Percentiles rank a stretch among this genome's conserved stretches.
Conservation (phyloP, 2,797 vertebrate species). For the Pseudochirops cupreus region DNA sequence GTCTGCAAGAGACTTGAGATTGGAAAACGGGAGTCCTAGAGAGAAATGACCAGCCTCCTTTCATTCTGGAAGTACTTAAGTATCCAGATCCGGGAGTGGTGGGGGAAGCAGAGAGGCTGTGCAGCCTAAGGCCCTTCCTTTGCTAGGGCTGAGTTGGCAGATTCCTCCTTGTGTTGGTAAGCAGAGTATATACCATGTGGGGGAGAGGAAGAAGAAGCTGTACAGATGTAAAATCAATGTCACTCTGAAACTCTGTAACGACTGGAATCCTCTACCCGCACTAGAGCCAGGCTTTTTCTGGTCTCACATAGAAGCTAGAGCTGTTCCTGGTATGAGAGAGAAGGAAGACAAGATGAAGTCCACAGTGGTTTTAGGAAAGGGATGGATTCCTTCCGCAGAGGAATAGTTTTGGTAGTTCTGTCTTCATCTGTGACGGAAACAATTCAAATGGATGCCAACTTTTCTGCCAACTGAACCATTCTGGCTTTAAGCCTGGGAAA, state of each 20-base stretch:
- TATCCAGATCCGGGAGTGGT: background rate
- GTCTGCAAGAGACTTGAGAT: constrained; percentile 16
- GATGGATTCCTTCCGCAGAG: background rate
- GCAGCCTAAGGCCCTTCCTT: background rate
- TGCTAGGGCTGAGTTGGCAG: background rate
- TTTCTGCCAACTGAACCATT: background rate
- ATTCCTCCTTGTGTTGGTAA: background rate
- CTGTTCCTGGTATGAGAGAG: background rate
- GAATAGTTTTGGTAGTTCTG: background rate
- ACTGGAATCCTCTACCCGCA: background rate
- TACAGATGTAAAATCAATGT: constrained; percentile 22
- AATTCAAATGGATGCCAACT: background rate
- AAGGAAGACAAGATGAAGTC: background rate
- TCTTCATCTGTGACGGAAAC: background rate
- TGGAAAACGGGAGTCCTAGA: background rate
- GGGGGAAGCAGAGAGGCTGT: background rate
- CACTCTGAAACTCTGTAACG: constrained; percentile 23
- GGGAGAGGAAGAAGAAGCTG: constrained; percentile 60
- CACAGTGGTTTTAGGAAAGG: background rate
- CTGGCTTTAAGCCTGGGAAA: background rate
- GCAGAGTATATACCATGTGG: constrained; percentile 25
- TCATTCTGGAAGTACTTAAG: background rate
- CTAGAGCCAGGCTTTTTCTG: constrained; percentile 35
- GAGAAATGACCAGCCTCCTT: constrained; percentile 15
- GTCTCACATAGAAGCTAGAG: background rate